Evolutionary conservation across 1,140 invertebrate species (phyloP), one percentile per base, ranked within the genome.

Genomic region (Araneus ventricosus): DNA sequence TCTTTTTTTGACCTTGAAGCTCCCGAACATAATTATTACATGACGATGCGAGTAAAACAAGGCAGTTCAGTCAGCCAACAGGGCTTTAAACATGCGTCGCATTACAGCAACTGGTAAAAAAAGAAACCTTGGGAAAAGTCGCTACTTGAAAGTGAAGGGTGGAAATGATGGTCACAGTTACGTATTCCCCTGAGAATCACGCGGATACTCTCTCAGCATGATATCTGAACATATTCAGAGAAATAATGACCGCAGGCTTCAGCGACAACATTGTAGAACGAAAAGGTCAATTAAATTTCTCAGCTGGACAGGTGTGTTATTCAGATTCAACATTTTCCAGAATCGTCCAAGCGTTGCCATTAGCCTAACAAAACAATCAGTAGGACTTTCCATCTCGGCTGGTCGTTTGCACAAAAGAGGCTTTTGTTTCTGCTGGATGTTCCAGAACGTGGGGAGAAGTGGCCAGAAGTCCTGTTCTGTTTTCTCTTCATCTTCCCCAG

Each of bases 351-450:
- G 45, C 80, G n/a, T 45, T 45, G 80, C 30, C 17, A 52, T 84
- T 84, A 84, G 41, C 27, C 24, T 45, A 82, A 82, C 79, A 24
- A 24, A 82, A n/a, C 24, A n/a, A 84, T 84, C 52, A 84, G 80
- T 45, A 75, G 70, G 34, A 52, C 80, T 84, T 14, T 84, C 45
- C 27, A 84, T 52, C 41, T 14, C n/a, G 22, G 17, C 80, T 45
- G 10, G n/a, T 52, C 0, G n/a, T 52, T 84, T 41, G 20, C 80
- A 84, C 80, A 84, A 84, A 84, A 52, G 17, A 27, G 45, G 3
- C 24, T 27, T 41, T 84, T 41, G 39, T 45, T 17, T n/a, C 27
- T 75, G 2, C 5, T 4, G 34, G 17, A 37, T 34, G 70, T 75
- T 75, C 70, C 30, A 75, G 70, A 75, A 75, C 70, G 30, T 34